These are phyloP conservation scores for Tineola bisselliella DNA, from an alignment of 2,888 invertebrate genomes.

Conservation along the genomic window DNA sequence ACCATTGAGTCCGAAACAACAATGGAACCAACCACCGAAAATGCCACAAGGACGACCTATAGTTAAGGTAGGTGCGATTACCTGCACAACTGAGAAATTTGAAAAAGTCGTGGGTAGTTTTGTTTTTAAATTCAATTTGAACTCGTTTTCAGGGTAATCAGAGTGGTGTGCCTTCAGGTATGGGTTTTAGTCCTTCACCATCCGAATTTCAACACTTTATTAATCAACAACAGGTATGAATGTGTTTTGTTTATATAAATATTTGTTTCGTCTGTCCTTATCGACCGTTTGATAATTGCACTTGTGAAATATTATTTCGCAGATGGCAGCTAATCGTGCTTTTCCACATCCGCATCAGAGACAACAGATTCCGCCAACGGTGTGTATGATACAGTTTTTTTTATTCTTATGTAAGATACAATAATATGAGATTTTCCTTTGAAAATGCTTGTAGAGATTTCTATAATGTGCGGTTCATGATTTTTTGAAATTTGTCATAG, in stretches of 20 bases:
- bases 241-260: too few species aligned
- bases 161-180: slow-evolving; percentile 40
- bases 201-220: slow-evolving; percentile 37
- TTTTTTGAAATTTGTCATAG: too few species aligned
- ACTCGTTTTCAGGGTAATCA: slow-evolving; percentile 44
- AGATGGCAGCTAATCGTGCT: slow-evolving; percentile 46
- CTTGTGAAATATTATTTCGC: slow-evolving; percentile 19
- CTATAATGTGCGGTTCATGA: too few species aligned
- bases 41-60: slow-evolving; percentile 62
- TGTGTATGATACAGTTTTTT: slow-evolving; percentile 35
- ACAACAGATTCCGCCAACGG: slow-evolving; percentile 45
- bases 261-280: too few species aligned
- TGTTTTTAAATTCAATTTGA: too few species aligned
- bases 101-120: too few species aligned
- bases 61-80: too few species aligned
- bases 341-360: slow-evolving; percentile 47
- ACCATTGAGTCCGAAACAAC: slow-evolving; percentile 48
- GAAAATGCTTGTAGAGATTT: too few species aligned
- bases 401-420: too few species aligned
- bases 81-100: too few species aligned
- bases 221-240: slow-evolving; percentile 49
- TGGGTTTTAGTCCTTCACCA: slow-evolving; percentile 40
- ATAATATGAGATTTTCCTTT: too few species aligned
- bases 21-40: slow-evolving; percentile 30
- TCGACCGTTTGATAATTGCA: too few species aligned